phyloP scores from a whole-genome alignment of 2,797 vertebrate species.

The Pseudomugil tenellus region DNA sequence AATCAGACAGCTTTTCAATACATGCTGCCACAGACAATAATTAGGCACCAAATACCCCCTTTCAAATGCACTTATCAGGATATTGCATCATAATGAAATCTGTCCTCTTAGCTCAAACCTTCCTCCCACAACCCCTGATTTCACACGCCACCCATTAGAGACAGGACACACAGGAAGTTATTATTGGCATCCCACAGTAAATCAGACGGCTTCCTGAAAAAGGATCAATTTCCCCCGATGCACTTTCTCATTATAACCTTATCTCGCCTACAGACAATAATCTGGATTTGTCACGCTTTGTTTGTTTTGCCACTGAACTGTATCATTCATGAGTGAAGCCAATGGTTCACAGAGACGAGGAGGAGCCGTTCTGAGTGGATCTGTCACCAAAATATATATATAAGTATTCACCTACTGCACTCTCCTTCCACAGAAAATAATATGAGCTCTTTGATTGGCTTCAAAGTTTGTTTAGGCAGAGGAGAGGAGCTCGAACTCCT shows the following conservation, averaged over 20 bases:
- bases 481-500: slow-evolving; percentile 58
- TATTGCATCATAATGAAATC: slow-evolving; percentile 76
- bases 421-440: slow-evolving; percentile 56
- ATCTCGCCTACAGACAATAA: slow-evolving; percentile 83
- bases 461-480: slow-evolving; percentile 76
- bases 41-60: slow-evolving; percentile 46
- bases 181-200: slow-evolving; percentile 77
- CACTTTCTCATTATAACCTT: slow-evolving; percentile 85
- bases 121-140: slow-evolving; percentile 44
- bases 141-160: slow-evolving; percentile 65
- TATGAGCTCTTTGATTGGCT: slow-evolving; percentile 72
- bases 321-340: slow-evolving; percentile 72
- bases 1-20: slow-evolving; percentile 66
- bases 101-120: slow-evolving; percentile 56
- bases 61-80: slow-evolving; percentile 60
- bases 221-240: slow-evolving; percentile 82
- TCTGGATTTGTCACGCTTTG: slow-evolving; percentile 85
- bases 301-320: slow-evolving; percentile 79
- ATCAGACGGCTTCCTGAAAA: slow-evolving; percentile 82
- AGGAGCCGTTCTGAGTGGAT: slow-evolving; percentile 44
- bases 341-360: slow-evolving; percentile 45
- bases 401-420: slow-evolving; percentile 64
- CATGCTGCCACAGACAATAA: slow-evolving; percentile 50
- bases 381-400: slow-evolving; percentile 61
- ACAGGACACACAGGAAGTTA: slow-evolving; percentile 80